Conservation (phyloP, 2,797 vertebrate species). For the Falco rusticolus region DNA sequence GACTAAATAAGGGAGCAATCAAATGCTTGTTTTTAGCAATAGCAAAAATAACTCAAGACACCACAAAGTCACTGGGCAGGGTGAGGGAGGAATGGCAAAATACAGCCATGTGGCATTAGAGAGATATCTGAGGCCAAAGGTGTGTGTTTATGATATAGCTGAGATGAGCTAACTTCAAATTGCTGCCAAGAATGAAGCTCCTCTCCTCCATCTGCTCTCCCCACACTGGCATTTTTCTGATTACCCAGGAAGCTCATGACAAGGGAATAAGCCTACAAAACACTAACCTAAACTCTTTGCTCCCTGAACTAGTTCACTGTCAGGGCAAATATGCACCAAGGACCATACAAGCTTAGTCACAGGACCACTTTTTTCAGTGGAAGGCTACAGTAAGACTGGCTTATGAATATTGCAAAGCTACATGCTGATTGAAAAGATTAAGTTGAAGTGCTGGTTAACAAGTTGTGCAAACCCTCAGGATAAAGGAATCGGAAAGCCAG, state of each 20-base stretch:
- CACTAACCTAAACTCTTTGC: background rate
- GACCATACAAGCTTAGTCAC: background rate
- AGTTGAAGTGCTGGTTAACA: background rate
- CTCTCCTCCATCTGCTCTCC: background rate
- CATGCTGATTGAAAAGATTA: background rate
- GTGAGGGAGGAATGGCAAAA: conserved; percentile 17
- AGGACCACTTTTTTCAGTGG: background rate
- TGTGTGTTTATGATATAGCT: background rate
- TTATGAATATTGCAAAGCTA: background rate
- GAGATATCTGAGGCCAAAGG: background rate
- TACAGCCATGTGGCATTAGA: background rate
- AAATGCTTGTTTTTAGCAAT: conserved; percentile 11
- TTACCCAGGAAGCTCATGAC: background rate
- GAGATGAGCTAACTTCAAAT: background rate
- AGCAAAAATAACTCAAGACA: background rate
- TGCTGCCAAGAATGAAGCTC: conserved; percentile 43
- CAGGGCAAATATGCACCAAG: background rate
- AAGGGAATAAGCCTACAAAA: background rate
- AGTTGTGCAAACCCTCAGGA: background rate
- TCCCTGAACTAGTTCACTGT: background rate
- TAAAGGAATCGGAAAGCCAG: background rate
- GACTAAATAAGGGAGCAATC: conserved; percentile 49
- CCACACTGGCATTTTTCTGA: background rate
- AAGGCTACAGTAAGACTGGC: background rate
- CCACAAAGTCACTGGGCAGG: background rate